These are phyloP conservation scores for Ichneumon xanthorius DNA, from an alignment of 2,888 invertebrate genomes.

Conservation along the genomic window DNA sequence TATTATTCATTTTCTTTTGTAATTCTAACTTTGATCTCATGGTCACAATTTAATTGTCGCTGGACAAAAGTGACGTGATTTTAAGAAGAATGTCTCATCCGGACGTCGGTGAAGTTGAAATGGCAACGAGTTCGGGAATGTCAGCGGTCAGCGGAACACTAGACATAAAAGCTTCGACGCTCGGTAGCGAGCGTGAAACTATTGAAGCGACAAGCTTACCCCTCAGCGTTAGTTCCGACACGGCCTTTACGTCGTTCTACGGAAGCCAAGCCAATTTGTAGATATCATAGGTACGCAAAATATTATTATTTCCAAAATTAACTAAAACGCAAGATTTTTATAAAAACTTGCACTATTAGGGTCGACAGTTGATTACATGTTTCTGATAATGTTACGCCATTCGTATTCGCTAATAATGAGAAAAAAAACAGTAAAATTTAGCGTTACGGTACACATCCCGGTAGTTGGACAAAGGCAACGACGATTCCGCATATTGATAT, in stretches of 20 bases:
- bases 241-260: constrained; percentile 86
- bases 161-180: constrained; percentile 85
- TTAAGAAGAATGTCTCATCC: constrained; percentile 83
- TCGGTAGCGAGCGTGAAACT: constrained; percentile 83
- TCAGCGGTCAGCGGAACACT: constrained; percentile 83
- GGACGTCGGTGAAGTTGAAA: constrained; percentile 81
- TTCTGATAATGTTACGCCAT: not conserved
- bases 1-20: no score
- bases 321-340: not conserved
- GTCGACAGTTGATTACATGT: not conserved
- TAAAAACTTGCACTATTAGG: not conserved
- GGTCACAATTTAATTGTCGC: constrained; percentile 26
- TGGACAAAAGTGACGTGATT: constrained; percentile 78
- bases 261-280: constrained; percentile 85
- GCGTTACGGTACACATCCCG: not conserved
- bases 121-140: constrained; percentile 82
- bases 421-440: constrained; percentile 1
- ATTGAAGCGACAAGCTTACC: constrained; percentile 83
- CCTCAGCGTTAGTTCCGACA: constrained; percentile 86
- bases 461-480: not conserved
- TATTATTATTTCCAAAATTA: constrained; percentile 39
- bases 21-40: constrained; percentile 23
- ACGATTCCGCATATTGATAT: constrained; percentile 31
- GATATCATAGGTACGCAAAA: constrained; percentile 51
- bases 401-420: not conserved